These are phyloP conservation scores for Hyla sarda DNA, from an alignment of 2,113 vertebrate genomes.

Conservation along the genomic window DNA sequence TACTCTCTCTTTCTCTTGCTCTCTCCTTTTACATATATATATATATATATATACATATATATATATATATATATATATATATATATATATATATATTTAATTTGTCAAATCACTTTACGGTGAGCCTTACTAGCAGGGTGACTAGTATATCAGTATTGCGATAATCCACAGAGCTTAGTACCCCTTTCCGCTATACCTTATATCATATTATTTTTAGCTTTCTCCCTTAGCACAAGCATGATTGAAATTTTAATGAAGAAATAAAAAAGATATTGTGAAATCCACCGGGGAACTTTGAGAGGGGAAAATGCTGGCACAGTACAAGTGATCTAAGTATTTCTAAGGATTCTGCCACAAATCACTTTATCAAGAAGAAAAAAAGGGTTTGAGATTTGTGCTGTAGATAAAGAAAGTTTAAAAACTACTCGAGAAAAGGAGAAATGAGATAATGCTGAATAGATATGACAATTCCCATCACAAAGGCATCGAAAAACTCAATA, in stretches of 20 bases:
- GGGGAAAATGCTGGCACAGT: constrained; percentile 32
- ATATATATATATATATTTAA: too few species aligned
- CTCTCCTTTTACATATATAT: too few species aligned
- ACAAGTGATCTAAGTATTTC: constrained; percentile 37
- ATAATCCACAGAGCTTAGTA: constrained; percentile 37
- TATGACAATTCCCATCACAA: constrained; percentile 5
- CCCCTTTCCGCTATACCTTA: constrained; percentile 20
- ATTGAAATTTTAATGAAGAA: constrained; percentile 52
- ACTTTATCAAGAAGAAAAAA: constrained; percentile 45
- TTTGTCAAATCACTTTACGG: not conserved
- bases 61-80: too few species aligned
- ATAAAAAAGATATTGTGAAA: constrained; percentile 53
- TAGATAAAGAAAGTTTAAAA: constrained; percentile 32
- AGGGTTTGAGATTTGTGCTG: constrained; percentile 9
- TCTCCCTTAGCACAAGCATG: constrained; percentile 42
- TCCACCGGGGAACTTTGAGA: constrained; percentile 28
- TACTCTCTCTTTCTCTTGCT: too few species aligned
- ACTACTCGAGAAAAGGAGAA: constrained; percentile 5
- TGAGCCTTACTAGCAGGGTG: too few species aligned
- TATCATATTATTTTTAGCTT: constrained; percentile 50
- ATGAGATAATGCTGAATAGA: constrained; percentile 20
- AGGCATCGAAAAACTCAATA: not conserved
- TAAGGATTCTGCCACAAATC: constrained; percentile 49
- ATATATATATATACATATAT: too few species aligned
- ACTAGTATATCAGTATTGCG: constrained; percentile 3